Evolutionary conservation across 2,888 invertebrate genomes (phyloP).

Genomic region (Lomographa bimaculata): DNA sequence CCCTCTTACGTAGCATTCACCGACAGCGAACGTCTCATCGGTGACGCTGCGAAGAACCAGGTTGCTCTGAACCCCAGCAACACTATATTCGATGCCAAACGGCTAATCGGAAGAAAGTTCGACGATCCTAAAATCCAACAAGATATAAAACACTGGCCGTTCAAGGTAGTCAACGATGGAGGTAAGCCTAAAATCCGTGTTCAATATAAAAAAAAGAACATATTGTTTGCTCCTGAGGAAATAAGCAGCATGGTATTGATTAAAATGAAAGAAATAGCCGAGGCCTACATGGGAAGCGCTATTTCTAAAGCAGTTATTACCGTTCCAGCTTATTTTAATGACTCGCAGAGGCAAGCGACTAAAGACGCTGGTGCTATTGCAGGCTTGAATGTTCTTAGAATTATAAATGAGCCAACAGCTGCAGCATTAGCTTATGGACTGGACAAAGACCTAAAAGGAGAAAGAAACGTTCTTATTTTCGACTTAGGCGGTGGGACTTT

Average conservation of each 20-base stretch:
- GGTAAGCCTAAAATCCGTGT: slow-evolving; percentile 87
- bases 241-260: slow-evolving; percentile 87
- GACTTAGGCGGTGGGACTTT: slow-evolving; percentile 88
- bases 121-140: slow-evolving; percentile 89
- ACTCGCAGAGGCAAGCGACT: too few species aligned
- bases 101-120: slow-evolving; percentile 91
- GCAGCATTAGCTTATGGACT: slow-evolving; percentile 89
- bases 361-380: too few species aligned
- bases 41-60: slow-evolving; percentile 88
- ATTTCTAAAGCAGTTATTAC: slow-evolving; percentile 90
- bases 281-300: slow-evolving; percentile 86
- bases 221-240: slow-evolving; percentile 87
- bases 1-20: slow-evolving; percentile 90
- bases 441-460: slow-evolving; percentile 85
- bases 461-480: slow-evolving; percentile 85
- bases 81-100: slow-evolving; percentile 91
- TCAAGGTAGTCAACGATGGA: slow-evolving; percentile 86
- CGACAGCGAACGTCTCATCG: too few species aligned
- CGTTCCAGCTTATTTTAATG: slow-evolving; percentile 93
- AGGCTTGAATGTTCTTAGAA: slow-evolving; percentile 90
- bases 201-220: slow-evolving; percentile 84
- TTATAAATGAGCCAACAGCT: slow-evolving; percentile 92
- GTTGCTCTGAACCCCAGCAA: slow-evolving; percentile 89
- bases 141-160: slow-evolving; percentile 93
- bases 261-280: slow-evolving; percentile 85